Evolutionary conservation across 1,140 invertebrate genomes (phyloP), one percentile per base, ranked within the genome.

Genomic region (Scaptomyza graminum): DNA sequence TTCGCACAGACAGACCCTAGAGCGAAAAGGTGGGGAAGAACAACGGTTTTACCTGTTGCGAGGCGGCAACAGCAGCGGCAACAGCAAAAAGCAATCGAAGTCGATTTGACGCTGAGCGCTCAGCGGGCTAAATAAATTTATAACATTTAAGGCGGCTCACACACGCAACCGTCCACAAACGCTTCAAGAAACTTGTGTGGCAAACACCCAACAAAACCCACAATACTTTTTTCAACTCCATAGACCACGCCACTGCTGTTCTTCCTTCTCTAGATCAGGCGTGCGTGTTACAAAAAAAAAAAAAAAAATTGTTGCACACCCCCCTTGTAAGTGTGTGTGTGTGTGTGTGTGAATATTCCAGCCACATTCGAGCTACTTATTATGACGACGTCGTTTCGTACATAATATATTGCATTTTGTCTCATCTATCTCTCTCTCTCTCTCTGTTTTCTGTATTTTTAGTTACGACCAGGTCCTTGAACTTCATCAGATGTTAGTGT

Each of bases 241-340:
- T 3, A 50, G 5, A 39, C 11, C 46, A 22, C 28, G 8, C 18
- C 18, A 22, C 0, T 22, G 18, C 46, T 3, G 34, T 8, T 16
- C 37, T 12, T 3, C 12, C 31, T 8, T 37, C 9, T 9, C 39
- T n/a, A 22, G 4, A 31, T 31, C 31, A 37, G 50, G 50, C 84
- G 79, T 84, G 82, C 83, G 82, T 87, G 83, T 73, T 88, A 73
- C 61, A 71, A 22, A 22, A 3, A 63, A 87, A 85, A 85, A 78
- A 82, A 87, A 87, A 85, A 87, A 87, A 85, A 78, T 81, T 69
- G 61, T 72, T 68, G 41, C 78, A 77, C 49, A 31, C 25, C 11
- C 60, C 11, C 5, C 8, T 8, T 34, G 8, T 34, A 34, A 34
- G 28, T 31, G 28, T 39, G 34, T 39, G 9, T 39, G 37, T 1